Evolutionary conservation across 2,797 vertebrate genomes (phyloP).

Genomic region (Sebastes umbrosus): DNA sequence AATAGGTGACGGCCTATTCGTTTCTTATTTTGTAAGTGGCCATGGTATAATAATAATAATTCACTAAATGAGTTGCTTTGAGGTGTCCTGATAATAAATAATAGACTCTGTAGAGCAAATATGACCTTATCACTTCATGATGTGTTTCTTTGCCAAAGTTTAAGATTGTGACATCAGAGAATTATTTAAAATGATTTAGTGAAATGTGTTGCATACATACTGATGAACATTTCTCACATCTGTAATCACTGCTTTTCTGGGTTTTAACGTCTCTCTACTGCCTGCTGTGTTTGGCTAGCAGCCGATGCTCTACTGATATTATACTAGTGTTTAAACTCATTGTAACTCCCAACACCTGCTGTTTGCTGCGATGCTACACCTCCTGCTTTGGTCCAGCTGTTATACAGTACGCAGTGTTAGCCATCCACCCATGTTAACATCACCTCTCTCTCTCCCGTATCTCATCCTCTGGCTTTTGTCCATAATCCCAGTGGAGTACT

Average conservation of each 20-base stretch:
- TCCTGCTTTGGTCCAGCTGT: slow-evolving; percentile 56
- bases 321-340: not conserved
- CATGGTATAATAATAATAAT: not conserved
- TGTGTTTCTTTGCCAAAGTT: too few species aligned
- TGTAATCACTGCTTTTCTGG: too few species aligned
- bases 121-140: too few species aligned
- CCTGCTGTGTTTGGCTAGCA: not conserved
- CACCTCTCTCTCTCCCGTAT: slow-evolving; percentile 79
- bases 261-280: not conserved
- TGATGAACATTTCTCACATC: too few species aligned
- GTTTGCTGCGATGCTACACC: slow-evolving; percentile 13
- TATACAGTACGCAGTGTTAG: slow-evolving; percentile 18
- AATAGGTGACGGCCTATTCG: not conserved
- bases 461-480: slow-evolving; percentile 76
- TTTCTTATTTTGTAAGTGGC: not conserved
- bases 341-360: slow-evolving; percentile 13
- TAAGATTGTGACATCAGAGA: too few species aligned
- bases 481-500: slow-evolving; percentile 86
- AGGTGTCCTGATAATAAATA: not conserved
- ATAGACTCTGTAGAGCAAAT: too few species aligned
- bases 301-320: not conserved
- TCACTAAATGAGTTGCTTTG: not conserved
- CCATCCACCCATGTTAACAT: slow-evolving; percentile 69
- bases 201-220: too few species aligned
- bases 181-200: too few species aligned